Percentiles rank a stretch among this genome's conserved stretches.
Conservation (phyloP, 2,888 invertebrate genomes). For the Steinernema scapterisci region DNA sequence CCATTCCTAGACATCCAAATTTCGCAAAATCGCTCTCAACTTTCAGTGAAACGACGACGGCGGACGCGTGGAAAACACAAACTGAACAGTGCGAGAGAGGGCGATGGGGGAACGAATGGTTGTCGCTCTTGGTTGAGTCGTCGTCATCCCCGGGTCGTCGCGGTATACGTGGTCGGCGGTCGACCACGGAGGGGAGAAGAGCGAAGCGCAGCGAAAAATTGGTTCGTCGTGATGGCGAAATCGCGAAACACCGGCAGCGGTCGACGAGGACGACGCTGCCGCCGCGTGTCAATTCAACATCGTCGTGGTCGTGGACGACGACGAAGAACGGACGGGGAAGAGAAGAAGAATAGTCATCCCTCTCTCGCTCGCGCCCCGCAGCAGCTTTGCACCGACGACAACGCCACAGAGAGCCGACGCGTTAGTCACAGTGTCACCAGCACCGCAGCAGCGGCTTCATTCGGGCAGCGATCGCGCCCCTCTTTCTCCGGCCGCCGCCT, state of each 20-base stretch:
- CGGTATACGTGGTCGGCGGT: background rate
- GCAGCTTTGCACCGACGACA: background rate
- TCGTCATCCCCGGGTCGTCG: no score
- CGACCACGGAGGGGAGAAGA: background rate
- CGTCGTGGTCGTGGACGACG: background rate
- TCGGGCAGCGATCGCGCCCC: no score
- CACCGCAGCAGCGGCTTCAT: no score
- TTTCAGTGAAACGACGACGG: background rate
- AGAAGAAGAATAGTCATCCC: background rate
- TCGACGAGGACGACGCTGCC: no score
- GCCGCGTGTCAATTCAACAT: constrained; percentile 26
- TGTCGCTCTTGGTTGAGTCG: no score
- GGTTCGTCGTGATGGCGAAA: constrained; percentile 31
- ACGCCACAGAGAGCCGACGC: no score
- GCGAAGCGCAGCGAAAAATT: constrained; percentile 26
- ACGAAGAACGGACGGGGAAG: no score
- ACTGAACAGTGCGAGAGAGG: no score
- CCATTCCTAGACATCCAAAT: background rate
- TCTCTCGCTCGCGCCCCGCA: background rate
- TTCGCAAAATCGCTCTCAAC: background rate
- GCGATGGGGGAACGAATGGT: no score
- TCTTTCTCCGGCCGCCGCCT: background rate
- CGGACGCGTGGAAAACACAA: no score
- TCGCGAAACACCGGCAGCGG: background rate
- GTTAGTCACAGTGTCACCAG: constrained; percentile 4